Percentiles rank a stretch among this genome's conserved stretches.
phyloP scores from a whole-genome alignment of 2,113 vertebrate species.

The Pimephales promelas region DNA sequence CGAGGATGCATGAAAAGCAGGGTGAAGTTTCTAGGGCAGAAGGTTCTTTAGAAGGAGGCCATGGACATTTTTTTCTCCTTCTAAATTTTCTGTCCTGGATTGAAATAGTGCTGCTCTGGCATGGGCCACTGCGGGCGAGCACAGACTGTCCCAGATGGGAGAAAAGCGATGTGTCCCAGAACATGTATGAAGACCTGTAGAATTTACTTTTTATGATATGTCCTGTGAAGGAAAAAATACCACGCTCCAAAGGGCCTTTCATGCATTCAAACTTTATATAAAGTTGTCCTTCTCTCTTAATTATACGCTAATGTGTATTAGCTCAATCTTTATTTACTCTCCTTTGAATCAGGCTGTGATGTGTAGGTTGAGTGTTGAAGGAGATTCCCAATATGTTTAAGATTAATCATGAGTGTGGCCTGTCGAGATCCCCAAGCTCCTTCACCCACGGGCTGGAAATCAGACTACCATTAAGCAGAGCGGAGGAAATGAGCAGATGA shows the following conservation, averaged over 20 bases:
- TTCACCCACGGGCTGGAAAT: slow-evolving; percentile 37
- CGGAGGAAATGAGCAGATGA: slow-evolving; percentile 35
- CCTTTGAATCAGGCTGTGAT: slow-evolving; percentile 20
- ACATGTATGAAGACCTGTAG: slow-evolving; percentile 23
- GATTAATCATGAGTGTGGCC: slow-evolving; percentile 40
- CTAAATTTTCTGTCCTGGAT: slow-evolving; percentile 38
- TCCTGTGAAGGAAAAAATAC: not conserved
- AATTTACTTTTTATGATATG: slow-evolving; percentile 35
- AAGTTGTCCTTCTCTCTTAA: not conserved
- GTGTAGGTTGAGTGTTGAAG: slow-evolving; percentile 27
- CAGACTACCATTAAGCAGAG: slow-evolving; percentile 17
- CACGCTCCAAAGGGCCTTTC: not conserved
- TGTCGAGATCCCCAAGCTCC: slow-evolving; percentile 31
- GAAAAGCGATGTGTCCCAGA: slow-evolving; percentile 49
- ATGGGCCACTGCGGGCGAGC: slow-evolving; percentile 28
- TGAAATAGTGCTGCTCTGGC: slow-evolving; percentile 50
- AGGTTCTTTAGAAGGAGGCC: slow-evolving; percentile 39
- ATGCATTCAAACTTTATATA: slow-evolving; percentile 7
- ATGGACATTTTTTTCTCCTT: slow-evolving; percentile 38
- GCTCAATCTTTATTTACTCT: slow-evolving; percentile 17
- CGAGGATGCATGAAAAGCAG: slow-evolving; percentile 35
- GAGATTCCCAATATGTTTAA: slow-evolving; percentile 37
- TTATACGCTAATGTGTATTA: slow-evolving; percentile 2
- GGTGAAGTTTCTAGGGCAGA: slow-evolving; percentile 49
- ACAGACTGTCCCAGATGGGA: slow-evolving; percentile 37